Evolutionary conservation across 1,140 invertebrate genomes (phyloP), one percentile per base, ranked within the genome.

Genomic region (Tetraneura akinire): DNA sequence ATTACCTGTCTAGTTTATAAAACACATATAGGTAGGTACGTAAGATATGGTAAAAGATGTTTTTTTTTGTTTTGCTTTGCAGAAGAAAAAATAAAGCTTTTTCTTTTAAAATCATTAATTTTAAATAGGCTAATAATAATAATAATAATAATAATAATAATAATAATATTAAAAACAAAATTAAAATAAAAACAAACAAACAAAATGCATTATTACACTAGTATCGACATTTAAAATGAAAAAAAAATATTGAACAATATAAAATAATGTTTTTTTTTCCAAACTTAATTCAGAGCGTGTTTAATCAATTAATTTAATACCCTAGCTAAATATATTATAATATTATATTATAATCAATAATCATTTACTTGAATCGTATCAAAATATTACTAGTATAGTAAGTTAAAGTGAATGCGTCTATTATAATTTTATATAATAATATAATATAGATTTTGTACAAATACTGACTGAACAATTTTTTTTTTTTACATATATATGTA

Each of bases 381-480:
- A 78, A 78, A 78, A 78, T 55, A 74, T 76, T 76, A 76, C 53
- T 57, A 76, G 71, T 76, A 37, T 37, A 37, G 32, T 37, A 4
- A 37, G 37, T n/a, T 60, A 62, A 78, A 78, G 74, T 78, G 74
- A 78, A 78, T 62, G n/a, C n/a, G 37, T 78, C 74, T 78, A 78
- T 78, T n/a, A 78, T 4, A 37, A 4, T 37, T 37, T 37, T 8
- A 37, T 37, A 4, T n/a, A n/a, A n/a, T n/a, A n/a, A n/a, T n/a
- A n/a, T n/a, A n/a, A n/a, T n/a, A n/a, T n/a, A n/a, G n/a, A 76
- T 45, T 78, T 78, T 78, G 55, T 78, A 78, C 74, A 60, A 78
- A 78, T 78, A 78, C 74, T 78, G 74, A 78, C 74, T 78, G 74
- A 78, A 78, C 45, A 18, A 29, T 29, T 64, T n/a, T n/a, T n/a